Percentiles rank a stretch among this genome's conserved stretches.
Evolutionary conservation across 2,797 vertebrate genomes (phyloP).

Genomic region (Enteromius viviparus): DNA sequence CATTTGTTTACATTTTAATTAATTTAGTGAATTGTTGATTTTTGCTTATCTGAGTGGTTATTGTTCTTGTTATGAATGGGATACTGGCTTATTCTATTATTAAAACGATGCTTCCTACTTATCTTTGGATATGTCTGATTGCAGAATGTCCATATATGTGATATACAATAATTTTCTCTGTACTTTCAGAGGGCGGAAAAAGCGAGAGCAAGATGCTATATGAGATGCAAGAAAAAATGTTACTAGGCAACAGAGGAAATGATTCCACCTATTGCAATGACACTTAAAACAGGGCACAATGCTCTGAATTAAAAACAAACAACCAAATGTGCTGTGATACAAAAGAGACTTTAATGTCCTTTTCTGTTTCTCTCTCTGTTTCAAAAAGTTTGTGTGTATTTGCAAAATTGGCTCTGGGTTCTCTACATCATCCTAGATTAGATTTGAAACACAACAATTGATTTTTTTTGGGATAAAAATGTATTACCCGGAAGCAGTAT

Average conservation of each 20-base stretch:
- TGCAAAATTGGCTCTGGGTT: conserved; percentile 32
- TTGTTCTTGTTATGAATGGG: background rate
- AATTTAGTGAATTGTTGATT: background rate
- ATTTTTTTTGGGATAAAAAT: conserved; percentile 44
- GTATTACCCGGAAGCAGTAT: conserved; percentile 45
- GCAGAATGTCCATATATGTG: background rate
- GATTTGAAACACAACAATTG: conserved; percentile 51
- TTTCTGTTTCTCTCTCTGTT: background rate
- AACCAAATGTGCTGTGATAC: conserved; percentile 31
- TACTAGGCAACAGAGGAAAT: conserved; percentile 57
- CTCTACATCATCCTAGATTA: conserved; percentile 38
- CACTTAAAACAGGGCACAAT: conserved; percentile 26
- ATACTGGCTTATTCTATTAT: background rate
- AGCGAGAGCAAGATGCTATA: background rate
- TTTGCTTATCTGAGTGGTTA: background rate
- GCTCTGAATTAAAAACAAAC: conserved; percentile 43
- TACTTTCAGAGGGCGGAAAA: conserved; percentile 23
- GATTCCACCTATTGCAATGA: conserved; percentile 44
- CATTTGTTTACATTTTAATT: too few relatives aligned
- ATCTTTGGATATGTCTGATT: background rate
- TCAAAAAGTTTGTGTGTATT: conserved; percentile 18
- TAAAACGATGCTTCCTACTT: background rate
- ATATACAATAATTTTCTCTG: conserved; percentile 19
- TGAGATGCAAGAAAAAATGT: conserved; percentile 32
- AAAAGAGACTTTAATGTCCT: conserved; percentile 13